Evolutionary conservation across 2,888 invertebrate genomes (phyloP).

Genomic region (Uropetala carovei): DNA sequence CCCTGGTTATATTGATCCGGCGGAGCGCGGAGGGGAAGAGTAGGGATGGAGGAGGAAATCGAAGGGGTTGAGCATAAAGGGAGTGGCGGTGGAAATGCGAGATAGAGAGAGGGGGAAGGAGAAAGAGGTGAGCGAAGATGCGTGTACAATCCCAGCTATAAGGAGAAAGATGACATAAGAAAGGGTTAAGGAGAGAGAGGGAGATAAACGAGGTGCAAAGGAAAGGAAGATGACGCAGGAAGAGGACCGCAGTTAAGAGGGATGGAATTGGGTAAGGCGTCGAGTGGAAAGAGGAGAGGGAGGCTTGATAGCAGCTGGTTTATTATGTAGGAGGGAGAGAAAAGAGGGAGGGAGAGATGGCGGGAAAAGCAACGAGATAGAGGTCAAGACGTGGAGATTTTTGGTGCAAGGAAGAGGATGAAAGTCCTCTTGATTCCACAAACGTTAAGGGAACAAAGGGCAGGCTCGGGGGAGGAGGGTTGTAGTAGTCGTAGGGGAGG

Average conservation of each 20-base stretch:
- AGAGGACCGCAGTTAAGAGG: not conserved
- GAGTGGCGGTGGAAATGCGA: not conserved
- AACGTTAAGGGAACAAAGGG: no score
- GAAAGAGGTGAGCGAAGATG: not conserved
- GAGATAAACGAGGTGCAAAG: not conserved
- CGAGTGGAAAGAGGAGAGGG: not conserved
- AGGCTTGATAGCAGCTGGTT: not conserved
- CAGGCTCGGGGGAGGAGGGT: not conserved
- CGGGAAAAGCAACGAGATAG: not conserved
- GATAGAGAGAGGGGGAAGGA: not conserved
- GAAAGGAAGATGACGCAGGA: not conserved
- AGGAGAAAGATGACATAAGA: not conserved
- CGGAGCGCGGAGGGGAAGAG: slow-evolving; percentile 34
- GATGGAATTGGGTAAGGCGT: slow-evolving; percentile 7
- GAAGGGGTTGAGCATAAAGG: not conserved
- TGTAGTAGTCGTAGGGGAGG: no score
- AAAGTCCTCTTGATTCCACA: not conserved
- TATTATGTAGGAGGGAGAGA: not conserved
- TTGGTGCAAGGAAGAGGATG: not conserved
- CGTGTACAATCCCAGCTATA: not conserved
- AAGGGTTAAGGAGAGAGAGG: no score
- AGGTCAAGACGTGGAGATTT: not conserved
- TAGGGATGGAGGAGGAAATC: not conserved
- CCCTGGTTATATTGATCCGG: slow-evolving; percentile 63
- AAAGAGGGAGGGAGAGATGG: not conserved